Evolutionary conservation across 2,113 vertebrate genomes (phyloP).

Genomic region (Alaudala cheleensis): DNA sequence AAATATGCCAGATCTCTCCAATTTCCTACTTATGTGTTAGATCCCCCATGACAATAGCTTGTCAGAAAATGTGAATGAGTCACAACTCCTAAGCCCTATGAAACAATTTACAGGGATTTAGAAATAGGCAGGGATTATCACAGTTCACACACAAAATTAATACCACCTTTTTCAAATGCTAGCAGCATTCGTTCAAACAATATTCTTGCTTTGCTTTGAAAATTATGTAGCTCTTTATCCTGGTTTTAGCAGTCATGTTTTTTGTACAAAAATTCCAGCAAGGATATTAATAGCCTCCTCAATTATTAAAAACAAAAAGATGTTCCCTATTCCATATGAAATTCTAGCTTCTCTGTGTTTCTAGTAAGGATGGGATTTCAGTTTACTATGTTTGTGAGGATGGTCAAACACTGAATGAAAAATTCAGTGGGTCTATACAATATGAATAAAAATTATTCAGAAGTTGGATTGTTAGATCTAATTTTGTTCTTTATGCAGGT

Average conservation of each 20-base stretch:
- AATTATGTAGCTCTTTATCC: not conserved
- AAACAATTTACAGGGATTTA: not conserved
- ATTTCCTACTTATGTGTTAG: not conserved
- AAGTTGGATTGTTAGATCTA: not conserved
- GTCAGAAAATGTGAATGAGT: not conserved
- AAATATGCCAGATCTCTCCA: not conserved
- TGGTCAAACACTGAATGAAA: not conserved
- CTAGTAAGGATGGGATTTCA: not conserved
- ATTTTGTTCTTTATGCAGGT: not conserved
- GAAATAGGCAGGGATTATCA: not conserved
- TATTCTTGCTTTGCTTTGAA: not conserved
- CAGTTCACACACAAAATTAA: not conserved
- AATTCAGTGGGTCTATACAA: not conserved
- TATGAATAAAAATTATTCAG: not conserved
- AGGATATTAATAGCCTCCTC: not conserved
- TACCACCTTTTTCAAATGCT: not conserved
- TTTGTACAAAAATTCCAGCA: not conserved
- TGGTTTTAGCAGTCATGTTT: not conserved
- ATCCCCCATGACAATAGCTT: not conserved
- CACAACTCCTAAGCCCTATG: not conserved
- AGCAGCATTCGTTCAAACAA: not conserved
- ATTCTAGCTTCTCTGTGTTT: not conserved
- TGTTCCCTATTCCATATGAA: not conserved
- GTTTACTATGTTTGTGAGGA: not conserved
- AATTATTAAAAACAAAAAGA: not conserved